Evolutionary conservation across 2,888 invertebrate genomes (phyloP).

Genomic region (Hypomecis punctinalis): DNA sequence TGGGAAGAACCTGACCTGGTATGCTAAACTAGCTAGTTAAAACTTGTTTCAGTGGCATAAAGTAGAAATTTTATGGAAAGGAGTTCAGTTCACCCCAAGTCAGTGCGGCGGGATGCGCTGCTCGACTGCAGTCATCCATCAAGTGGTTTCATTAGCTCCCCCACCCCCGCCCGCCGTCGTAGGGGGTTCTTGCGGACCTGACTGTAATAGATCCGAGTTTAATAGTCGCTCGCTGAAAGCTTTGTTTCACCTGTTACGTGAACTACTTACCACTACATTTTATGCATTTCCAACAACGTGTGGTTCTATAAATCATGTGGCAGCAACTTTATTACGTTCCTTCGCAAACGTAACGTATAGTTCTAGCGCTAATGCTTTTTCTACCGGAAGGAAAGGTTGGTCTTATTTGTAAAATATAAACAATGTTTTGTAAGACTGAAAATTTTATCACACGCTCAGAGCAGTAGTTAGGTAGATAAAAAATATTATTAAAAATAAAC

Average conservation of each 20-base stretch:
- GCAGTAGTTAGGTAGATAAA: too few relatives aligned
- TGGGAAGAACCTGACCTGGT: too few relatives aligned
- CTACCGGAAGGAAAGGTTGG: not conserved
- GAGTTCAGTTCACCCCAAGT: not conserved
- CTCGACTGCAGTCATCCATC: constrained; percentile 50
- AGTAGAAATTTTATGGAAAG: not conserved
- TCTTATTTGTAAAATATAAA: too few relatives aligned
- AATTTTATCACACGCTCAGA: too few relatives aligned
- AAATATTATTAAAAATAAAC: too few relatives aligned
- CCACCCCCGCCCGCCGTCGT: constrained; percentile 15
- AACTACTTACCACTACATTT: constrained; percentile 17
- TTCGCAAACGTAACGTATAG: not conserved
- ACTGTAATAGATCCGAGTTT: constrained; percentile 45
- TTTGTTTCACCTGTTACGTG: constrained; percentile 26
- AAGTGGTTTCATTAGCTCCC: constrained; percentile 39
- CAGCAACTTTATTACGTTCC: constrained; percentile 9
- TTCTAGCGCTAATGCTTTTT: constrained; percentile 1
- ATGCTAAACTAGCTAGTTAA: too few relatives aligned
- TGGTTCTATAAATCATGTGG: constrained; percentile 29
- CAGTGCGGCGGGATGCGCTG: constrained; percentile 15
- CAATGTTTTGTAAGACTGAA: too few relatives aligned
- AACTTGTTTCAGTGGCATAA: not conserved
- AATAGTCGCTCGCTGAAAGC: constrained; percentile 41
- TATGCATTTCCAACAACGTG: constrained; percentile 21
- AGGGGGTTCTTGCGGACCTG: constrained; percentile 32